phyloP scores from a whole-genome alignment of 2,797 vertebrate genomes.

The Phrynocephalus vlangalii region DNA sequence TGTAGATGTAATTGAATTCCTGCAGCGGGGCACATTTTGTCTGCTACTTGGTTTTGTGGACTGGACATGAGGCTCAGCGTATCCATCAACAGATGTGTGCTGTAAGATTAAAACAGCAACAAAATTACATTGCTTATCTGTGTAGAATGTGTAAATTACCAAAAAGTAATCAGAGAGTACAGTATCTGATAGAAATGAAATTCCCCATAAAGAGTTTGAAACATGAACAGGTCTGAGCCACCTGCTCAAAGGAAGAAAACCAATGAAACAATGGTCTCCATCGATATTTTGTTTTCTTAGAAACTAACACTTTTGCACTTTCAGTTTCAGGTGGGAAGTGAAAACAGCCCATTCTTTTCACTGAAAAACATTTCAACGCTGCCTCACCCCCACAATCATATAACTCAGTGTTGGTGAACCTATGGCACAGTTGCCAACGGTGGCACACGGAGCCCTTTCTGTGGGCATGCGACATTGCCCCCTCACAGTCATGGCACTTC shows the following conservation, averaged over 20 bases:
- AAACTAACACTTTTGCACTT: accelerated
- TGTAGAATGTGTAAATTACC: background rate
- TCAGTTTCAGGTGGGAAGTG: background rate
- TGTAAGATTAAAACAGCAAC: slow-evolving; percentile 66
- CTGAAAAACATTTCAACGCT: background rate
- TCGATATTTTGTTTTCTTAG: background rate
- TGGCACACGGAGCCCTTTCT: no score
- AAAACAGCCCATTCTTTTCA: slow-evolving; percentile 4
- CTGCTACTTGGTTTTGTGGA: slow-evolving; percentile 91
- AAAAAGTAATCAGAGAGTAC: slow-evolving; percentile 6
- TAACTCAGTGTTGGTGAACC: no score
- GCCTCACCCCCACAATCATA: background rate
- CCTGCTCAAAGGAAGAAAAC: background rate
- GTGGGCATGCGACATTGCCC: no score
- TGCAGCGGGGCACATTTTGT: slow-evolving; percentile 90
- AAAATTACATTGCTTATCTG: slow-evolving; percentile 41
- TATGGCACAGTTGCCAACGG: no score
- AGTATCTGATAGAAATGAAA: background rate
- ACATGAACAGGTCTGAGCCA: no score
- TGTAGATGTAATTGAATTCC: slow-evolving; percentile 91
- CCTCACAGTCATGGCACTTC: no score
- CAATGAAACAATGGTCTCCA: background rate
- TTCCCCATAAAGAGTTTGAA: background rate
- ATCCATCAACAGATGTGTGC: slow-evolving; percentile 93
- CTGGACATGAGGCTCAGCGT: slow-evolving; percentile 83